Conservation (phyloP, 2,797 vertebrate genomes). For the Anomalospiza imberbis region DNA sequence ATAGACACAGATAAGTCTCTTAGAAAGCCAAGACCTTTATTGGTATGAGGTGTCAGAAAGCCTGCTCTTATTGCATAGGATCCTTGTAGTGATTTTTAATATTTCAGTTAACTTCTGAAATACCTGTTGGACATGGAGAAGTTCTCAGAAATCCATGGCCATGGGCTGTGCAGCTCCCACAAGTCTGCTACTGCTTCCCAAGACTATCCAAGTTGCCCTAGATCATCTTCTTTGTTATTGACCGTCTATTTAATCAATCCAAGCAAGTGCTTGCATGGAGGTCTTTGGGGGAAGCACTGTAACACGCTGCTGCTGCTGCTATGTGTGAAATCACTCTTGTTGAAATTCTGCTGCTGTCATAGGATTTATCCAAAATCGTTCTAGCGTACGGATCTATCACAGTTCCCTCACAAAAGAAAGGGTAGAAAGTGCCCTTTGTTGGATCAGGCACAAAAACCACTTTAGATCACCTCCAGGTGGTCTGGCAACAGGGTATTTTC, state of each 20-base stretch:
- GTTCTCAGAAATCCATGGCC: background rate
- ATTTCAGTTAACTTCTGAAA: background rate
- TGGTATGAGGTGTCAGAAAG: background rate
- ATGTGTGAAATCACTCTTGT: background rate
- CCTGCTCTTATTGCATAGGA: background rate
- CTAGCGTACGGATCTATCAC: background rate
- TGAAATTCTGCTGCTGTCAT: background rate
- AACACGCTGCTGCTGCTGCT: background rate
- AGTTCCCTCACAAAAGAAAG: background rate
- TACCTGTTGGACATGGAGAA: background rate
- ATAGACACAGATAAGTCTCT: background rate
- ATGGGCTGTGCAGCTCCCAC: background rate
- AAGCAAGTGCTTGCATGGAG: background rate
- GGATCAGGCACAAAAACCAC: background rate
- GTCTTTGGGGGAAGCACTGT: background rate
- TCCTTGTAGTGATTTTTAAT: background rate
- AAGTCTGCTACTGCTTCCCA: background rate
- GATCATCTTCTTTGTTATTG: background rate
- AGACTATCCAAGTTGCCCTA: background rate
- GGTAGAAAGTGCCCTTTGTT: background rate
- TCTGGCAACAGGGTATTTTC: background rate
- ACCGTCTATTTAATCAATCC: background rate
- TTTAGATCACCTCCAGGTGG: background rate
- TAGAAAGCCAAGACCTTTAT: background rate
- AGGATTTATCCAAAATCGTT: background rate